Evolutionary conservation across 2,113 vertebrate genomes (phyloP), one percentile per base, ranked within the genome.

Genomic region (Empidonax traillii): DNA sequence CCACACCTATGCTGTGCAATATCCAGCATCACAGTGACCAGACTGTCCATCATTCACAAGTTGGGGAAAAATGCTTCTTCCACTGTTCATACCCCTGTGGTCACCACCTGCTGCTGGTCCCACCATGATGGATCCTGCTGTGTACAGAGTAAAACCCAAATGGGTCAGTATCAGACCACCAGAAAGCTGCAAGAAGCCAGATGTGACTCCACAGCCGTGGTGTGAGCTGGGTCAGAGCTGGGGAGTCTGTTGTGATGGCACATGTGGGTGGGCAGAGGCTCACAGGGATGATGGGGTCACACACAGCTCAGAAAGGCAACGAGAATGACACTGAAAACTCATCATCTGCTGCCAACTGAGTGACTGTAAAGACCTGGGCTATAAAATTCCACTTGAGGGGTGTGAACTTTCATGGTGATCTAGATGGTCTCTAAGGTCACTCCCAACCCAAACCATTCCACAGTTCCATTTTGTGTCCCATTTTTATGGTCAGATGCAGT

Each of bases 61-160:
- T 94, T 55, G 8, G 61, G 93, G 95, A 5, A 68, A 96, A 87
- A 69, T 23, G 44, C 74, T 35, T 88, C 96, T 25, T 82, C 88
- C 27, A 27, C 88, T 71, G 93, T 87, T 20, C 96, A 71, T 8
- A 43, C 91, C 31, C 58, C 87, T 51, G 78, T 65, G 69, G 95
- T 92, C 15, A 65, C 62, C 59, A 28, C 85, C 46, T 94, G 96
- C 63, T 85, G 49, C 43, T 96, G 51, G 68, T 95, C 28, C 93
- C 96, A 9, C 73, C 95, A 2, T 27, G 22, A 56, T 77, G 94
- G 96, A 93, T 46, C 75, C 83, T 5, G n/a, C 15, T 33, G 90
- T 89, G 31, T 51, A 93, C 23, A 91, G 94, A 43, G 89, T 67
- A 37, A 93, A 96, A 51, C 65, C 72, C 37, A 94, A 78, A 43